Evolutionary conservation across 2,888 invertebrate species (phyloP).

Genomic region (Caenorhabditis sulstoni): DNA sequence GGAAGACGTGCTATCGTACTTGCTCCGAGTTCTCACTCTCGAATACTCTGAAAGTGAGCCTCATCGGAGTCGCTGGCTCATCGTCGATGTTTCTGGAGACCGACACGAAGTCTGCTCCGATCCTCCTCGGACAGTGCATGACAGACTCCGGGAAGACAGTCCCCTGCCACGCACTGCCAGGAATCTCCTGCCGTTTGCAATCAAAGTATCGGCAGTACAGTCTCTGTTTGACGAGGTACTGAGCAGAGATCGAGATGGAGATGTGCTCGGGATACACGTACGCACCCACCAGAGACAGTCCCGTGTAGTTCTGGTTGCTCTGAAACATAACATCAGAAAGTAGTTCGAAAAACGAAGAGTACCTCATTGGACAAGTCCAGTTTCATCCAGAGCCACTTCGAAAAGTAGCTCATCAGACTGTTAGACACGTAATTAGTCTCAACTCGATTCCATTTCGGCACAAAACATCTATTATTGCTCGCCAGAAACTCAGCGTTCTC

Average conservation of each 20-base stretch:
- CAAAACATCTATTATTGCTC: background rate
- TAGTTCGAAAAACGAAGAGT: background rate
- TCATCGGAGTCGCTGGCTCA: conserved; percentile 8
- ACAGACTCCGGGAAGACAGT: conserved; percentile 26
- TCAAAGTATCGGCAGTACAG: conserved; percentile 30
- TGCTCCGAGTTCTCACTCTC: too few relatives aligned
- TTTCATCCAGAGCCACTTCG: conserved; percentile 37
- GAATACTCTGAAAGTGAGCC: conserved; percentile 15
- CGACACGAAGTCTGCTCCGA: conserved; percentile 32
- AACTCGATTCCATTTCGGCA: conserved; percentile 19
- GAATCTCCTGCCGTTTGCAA: conserved; percentile 16
- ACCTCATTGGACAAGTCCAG: conserved; percentile 32
- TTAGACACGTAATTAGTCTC: conserved; percentile 5
- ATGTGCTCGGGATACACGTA: conserved; percentile 43
- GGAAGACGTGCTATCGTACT: background rate
- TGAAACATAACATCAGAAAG: conserved; percentile 1
- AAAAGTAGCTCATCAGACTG: background rate
- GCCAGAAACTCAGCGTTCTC: background rate
- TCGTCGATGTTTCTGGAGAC: conserved; percentile 2
- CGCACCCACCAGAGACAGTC: conserved; percentile 11
- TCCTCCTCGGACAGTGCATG: conserved; percentile 21
- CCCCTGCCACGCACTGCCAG: conserved; percentile 2
- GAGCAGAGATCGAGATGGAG: conserved; percentile 31
- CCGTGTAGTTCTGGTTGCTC: conserved; percentile 40
- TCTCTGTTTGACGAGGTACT: conserved; percentile 23